phyloP scores from a whole-genome alignment of 30 jellyfish, hydroid and myxozoan species.

The Catostylus mosaicus region DNA sequence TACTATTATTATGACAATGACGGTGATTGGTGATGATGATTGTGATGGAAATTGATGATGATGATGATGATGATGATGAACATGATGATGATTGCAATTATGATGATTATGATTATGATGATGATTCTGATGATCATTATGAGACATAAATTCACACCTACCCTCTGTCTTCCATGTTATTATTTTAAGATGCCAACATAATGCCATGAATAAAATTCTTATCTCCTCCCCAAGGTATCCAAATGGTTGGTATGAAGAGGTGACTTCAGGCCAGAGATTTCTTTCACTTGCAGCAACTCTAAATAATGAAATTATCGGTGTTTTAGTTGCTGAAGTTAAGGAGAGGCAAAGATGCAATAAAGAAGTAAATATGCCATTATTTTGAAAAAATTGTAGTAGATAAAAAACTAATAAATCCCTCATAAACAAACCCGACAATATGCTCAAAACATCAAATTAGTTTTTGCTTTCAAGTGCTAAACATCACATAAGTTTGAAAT shows the following conservation, averaged over 20 bases:
- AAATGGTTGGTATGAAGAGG: slow-evolving; percentile 94
- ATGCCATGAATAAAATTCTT: background rate
- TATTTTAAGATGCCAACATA: background rate
- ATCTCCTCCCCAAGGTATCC: slow-evolving; percentile 76
- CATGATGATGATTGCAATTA: background rate
- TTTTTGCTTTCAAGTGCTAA: too few species aligned
- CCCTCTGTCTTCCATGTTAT: background rate
- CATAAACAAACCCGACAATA: too few species aligned
- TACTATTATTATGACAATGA: too few species aligned
- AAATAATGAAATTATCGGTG: slow-evolving; percentile 80
- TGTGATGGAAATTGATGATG: too few species aligned
- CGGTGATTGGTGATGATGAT: too few species aligned
- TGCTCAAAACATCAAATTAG: too few species aligned
- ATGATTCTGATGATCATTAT: background rate
- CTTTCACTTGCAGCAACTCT: slow-evolving; percentile 85
- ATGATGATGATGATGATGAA: background rate
- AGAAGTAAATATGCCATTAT: too few species aligned
- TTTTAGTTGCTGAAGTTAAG: slow-evolving; percentile 82
- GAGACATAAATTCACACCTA: background rate
- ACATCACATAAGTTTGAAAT: too few species aligned
- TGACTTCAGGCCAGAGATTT: slow-evolving; percentile 76
- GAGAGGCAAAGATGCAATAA: slow-evolving; percentile 72
- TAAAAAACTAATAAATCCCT: too few species aligned
- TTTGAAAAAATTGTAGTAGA: too few species aligned
- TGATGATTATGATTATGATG: background rate